Base-by-base conservation (phyloP, 2,113 vertebrate species). In the Paracanthobrama guichenoti region DNA sequence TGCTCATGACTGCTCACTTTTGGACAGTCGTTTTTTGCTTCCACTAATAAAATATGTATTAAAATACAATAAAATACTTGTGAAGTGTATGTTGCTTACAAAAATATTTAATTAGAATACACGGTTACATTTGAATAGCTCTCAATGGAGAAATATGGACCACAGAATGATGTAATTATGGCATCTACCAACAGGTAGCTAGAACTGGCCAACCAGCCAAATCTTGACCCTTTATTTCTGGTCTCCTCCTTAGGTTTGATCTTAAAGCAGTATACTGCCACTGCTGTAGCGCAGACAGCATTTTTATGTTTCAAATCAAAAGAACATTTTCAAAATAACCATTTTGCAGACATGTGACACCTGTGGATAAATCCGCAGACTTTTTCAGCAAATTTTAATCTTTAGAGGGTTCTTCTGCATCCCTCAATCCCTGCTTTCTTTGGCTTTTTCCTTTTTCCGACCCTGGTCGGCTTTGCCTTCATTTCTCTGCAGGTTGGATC, bases 401-500 rank as follows among this genome's bases (percentile, higher is more conserved):
- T 13, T 46, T 46, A 46, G 26, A 26, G 39, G 55, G 18, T 86
- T 90, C 88, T 86, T 60, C 79, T 76, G 26, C 22, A 16, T 80
- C 74, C 64, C 73, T 57, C 59, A 66, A 50, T 82, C 39, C 35
- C 35, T 75, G 64, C 44, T 75, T 79, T 83, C 84, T 78, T 35
- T 82, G 64, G 79, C 42, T 77, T 87, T 72, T 72, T 72, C 39
- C 11, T n/a, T 72, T 71, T 91, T 89, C 88, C 82, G 86, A 90
- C 87, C 84, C 69, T 75, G 84, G 66, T 79, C 84, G 72, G 79
- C 80, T 62, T 89, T 88, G 82, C 87, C 87, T 90, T 89, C 79
- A 88, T 90, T 91, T 87, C 83, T 79, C 88, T 14, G n/a, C 88
- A 89, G 91, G 85, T 87, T 78, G 60, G 48, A 60, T 81, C 42